Evolutionary conservation across 2,888 invertebrate genomes (phyloP), one percentile per base, ranked within the genome.

Genomic region (Drymonia ruficornis): DNA sequence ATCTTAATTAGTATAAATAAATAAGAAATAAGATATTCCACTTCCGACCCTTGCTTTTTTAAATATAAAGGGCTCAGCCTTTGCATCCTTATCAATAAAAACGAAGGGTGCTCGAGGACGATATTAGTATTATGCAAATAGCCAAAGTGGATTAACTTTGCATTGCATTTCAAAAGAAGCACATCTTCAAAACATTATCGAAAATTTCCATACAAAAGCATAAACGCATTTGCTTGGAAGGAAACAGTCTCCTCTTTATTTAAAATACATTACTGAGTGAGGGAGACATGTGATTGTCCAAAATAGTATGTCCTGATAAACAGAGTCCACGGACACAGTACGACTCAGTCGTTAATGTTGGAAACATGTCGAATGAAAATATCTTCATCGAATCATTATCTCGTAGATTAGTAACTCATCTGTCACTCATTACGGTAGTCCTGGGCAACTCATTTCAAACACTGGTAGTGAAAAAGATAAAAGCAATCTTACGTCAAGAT

Each of bases 401-500:
- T n/a, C n/a, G 23, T 7, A 23, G 7, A 23, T 8, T 31, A 31
- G 2, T 9, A 31, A 31, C 31, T 9, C 31, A 8, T 13, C 13
- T 36, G 9, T 13, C 13, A 31, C 43, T 74, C 47, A 73, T 67
- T 70, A 70, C 61, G 29, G 57, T 49, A 59, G 49, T 48, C 51
- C 23, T 23, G 23, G 23, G 23, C 16, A 31, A 48, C 36, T 36
- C 19, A 46, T 47, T 60, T 55, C 60, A 60, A 73, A 66, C 67
- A 70, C 68, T 63, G 70, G 63, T 67, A 72, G 68, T 72, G 67
- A 64, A 76, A 76, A 72, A 70, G 58, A 67, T 66, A 67, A 63
- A 56, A 63, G 67, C 72, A 74, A 84, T 81, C 78, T 80, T 72
- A 74, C 72, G 76, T 65, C 65, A 74, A 74, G 59, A 81, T 81